Conservation (phyloP, 2,888 invertebrate species). For the Melanargia galathea region DNA sequence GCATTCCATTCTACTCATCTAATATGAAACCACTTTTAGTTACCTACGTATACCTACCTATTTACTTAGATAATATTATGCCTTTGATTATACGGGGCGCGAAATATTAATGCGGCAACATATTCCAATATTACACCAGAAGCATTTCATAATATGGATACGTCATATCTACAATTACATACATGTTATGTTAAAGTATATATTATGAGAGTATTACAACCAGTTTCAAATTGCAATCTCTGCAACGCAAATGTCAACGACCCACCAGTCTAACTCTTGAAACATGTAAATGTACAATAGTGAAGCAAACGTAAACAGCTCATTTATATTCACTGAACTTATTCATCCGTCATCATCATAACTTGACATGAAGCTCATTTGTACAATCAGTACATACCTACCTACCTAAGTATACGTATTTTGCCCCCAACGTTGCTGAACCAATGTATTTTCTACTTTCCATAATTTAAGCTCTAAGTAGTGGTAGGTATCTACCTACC, state of each 20-base stretch:
- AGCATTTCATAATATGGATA: slow-evolving; percentile 1
- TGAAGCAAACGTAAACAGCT: slow-evolving; percentile 32
- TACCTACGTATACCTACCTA: neutral
- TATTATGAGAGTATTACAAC: slow-evolving; percentile 30
- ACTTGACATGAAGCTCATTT: slow-evolving; percentile 34
- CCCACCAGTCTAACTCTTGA: slow-evolving; percentile 35
- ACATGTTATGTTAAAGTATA: slow-evolving; percentile 13
- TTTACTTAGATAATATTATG: neutral
- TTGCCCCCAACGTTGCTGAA: slow-evolving; percentile 28
- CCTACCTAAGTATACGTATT: too few species aligned
- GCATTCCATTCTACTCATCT: too few species aligned
- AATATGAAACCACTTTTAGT: too few species aligned
- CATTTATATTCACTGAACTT: slow-evolving; percentile 37
- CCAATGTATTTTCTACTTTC: too few species aligned
- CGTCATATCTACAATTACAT: neutral
- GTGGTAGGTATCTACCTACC: neutral
- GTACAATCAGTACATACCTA: too few species aligned
- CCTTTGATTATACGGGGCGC: neutral
- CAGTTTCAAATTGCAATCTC: slow-evolving; percentile 39
- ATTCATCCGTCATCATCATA: slow-evolving; percentile 38
- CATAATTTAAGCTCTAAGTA: too few species aligned
- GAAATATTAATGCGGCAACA: neutral
- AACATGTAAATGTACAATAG: slow-evolving; percentile 35
- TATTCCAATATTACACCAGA: slow-evolving; percentile 9
- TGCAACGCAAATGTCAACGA: slow-evolving; percentile 35